A percentile compares a stretch with the other conserved stretches of the same genome.
These are phyloP conservation scores for Paedocypris sp. DNA, from an alignment of 2,113 vertebrate species.

Conservation along the genomic window DNA sequence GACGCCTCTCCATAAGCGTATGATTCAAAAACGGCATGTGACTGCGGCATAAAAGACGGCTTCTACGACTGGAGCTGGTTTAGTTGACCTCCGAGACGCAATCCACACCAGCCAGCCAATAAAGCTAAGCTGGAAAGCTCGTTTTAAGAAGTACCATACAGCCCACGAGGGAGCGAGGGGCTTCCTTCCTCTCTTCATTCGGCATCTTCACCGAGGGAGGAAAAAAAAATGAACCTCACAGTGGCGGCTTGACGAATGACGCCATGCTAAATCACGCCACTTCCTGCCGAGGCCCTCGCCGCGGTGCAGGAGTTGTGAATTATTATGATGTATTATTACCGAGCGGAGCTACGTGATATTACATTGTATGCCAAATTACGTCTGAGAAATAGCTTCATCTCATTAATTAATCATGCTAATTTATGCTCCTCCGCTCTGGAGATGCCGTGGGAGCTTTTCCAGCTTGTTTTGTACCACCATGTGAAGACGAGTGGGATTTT, in stretches of 20 bases:
- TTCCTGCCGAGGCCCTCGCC: constrained; percentile 32
- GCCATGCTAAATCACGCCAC: constrained; percentile 36
- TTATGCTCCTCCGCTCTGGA: constrained; percentile 32
- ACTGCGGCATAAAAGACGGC: constrained; percentile 22
- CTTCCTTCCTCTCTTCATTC: constrained; percentile 19
- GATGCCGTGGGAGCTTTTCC: constrained; percentile 25
- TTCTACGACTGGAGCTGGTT: constrained; percentile 6
- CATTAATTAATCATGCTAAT: constrained; percentile 42
- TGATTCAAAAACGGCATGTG: background rate
- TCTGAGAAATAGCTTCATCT: constrained; percentile 36
- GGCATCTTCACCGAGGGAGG: constrained; percentile 13
- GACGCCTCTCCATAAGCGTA: constrained; percentile 1
- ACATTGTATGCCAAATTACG: constrained; percentile 41
- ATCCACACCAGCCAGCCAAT: constrained; percentile 27
- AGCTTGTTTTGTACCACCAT: constrained; percentile 14
- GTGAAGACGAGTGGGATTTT: no score
- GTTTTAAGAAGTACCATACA: constrained; percentile 28
- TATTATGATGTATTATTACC: constrained; percentile 43
- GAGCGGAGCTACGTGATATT: constrained; percentile 35
- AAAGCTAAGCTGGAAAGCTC: constrained; percentile 32
- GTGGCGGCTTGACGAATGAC: constrained; percentile 33
- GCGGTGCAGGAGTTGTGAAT: constrained; percentile 33
- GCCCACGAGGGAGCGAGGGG: constrained; percentile 14
- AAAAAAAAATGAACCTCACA: constrained; percentile 27
- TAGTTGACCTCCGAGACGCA: constrained; percentile 15